A percentile compares a stretch with the other conserved stretches of the same genome.
phyloP scores from a whole-genome alignment of 2,113 vertebrate species.

The Ptychochromis oligacanthus region DNA sequence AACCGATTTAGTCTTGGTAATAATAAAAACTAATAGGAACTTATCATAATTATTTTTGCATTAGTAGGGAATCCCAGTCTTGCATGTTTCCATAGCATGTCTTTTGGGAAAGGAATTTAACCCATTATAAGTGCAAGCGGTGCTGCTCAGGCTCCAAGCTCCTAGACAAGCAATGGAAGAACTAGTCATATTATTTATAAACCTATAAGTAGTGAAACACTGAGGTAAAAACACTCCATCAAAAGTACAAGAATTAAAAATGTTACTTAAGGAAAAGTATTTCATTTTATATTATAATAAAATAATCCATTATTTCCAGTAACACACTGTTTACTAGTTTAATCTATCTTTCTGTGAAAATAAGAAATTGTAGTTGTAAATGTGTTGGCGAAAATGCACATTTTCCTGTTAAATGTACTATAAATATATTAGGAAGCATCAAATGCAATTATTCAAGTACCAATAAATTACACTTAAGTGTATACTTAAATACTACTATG shows the following conservation, averaged over 20 bases:
- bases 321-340: not conserved
- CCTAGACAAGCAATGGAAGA: not conserved
- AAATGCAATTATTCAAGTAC: not conserved
- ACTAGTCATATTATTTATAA: not conserved
- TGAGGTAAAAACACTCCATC: not conserved
- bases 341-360: not conserved
- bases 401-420: not conserved
- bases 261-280: not conserved
- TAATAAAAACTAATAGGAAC: conserved; percentile 82
- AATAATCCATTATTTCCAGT: not conserved
- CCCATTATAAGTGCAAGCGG: not conserved
- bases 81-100: not conserved
- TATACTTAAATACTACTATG: no score
- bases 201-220: not conserved
- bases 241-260: not conserved
- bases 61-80: not conserved
- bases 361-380: not conserved
- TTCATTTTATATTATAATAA: no score
- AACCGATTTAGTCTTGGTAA: conserved; percentile 51
- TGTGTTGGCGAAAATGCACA: not conserved
- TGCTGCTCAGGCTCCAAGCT: not conserved
- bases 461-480: not conserved
- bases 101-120: not conserved
- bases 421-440: not conserved
- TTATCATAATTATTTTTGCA: conserved; percentile 20